Evolutionary conservation across 2,888 invertebrate genomes (phyloP).

Genomic region (Leptogaster cylindrica): DNA sequence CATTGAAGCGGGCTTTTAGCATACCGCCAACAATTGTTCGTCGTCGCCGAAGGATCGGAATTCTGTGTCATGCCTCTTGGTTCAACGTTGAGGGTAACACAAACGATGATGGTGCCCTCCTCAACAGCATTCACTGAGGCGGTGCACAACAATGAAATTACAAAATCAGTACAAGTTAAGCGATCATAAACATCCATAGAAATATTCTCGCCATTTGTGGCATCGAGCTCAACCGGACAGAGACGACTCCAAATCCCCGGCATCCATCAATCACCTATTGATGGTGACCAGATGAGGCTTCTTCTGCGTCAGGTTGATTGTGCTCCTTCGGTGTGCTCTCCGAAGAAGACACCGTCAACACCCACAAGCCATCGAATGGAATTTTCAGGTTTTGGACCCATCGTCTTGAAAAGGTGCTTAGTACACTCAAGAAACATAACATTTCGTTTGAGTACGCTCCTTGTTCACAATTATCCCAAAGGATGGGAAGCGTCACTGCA

Average conservation of each 20-base stretch:
- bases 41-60: conserved; percentile 31
- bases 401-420: too few species aligned
- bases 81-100: conserved; percentile 7
- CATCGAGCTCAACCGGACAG: conserved; percentile 16
- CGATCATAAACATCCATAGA: conserved; percentile 45
- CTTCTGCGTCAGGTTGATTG: conserved; percentile 11
- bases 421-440: too few species aligned
- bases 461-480: too few species aligned
- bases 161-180: conserved; percentile 45
- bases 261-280: conserved; percentile 47
- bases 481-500: too few species aligned
- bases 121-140: conserved; percentile 42
- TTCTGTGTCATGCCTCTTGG: conserved; percentile 4
- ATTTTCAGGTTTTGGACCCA: too few species aligned
- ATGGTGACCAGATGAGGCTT: conserved; percentile 35
- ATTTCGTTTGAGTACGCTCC: too few species aligned
- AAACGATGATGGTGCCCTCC: conserved; percentile 12
- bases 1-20: conserved; percentile 43
- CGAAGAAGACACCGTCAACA: conserved; percentile 16
- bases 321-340: conserved; percentile 20
- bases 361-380: conserved; percentile 25
- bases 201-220: conserved; percentile 24
- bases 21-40: conserved; percentile 43
- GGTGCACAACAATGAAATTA: conserved; percentile 41
- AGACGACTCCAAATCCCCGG: conserved; percentile 32